A percentile compares a stretch with the other conserved stretches of the same genome.
Conservation (phyloP, 2,113 vertebrate species). For the Tiliqua scincoides region DNA sequence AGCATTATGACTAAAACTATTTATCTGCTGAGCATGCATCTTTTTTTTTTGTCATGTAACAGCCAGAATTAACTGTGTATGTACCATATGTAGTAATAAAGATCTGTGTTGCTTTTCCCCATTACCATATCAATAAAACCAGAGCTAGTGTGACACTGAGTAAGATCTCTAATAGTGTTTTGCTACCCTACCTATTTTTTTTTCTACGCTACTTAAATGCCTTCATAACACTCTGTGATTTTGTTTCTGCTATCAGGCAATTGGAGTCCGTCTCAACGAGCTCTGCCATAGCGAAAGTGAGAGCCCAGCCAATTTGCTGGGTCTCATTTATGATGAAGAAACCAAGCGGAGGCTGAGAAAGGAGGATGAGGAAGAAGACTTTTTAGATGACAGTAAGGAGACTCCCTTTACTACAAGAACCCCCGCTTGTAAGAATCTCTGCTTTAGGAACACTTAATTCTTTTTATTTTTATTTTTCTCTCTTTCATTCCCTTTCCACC, state of each 20-base stretch:
- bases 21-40: too few relatives aligned
- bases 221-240: conserved; percentile 1
- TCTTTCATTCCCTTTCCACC: conserved; percentile 73
- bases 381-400: conserved; percentile 98
- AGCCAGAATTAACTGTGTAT: too few relatives aligned
- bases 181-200: too few relatives aligned
- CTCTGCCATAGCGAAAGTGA: conserved; percentile 95
- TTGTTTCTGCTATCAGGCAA: conserved; percentile 79
- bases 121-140: too few relatives aligned
- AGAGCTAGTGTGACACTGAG: too few relatives aligned
- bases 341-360: conserved; percentile 93
- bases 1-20: too few relatives aligned
- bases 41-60: too few relatives aligned
- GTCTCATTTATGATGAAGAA: conserved; percentile 97
- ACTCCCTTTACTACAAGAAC: conserved; percentile 87
- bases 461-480: conserved; percentile 67
- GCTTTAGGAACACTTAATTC: conserved; percentile 80
- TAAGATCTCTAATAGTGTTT: too few relatives aligned
- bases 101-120: too few relatives aligned
- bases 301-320: conserved; percentile 94
- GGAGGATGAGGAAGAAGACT: conserved; percentile 98
- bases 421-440: conserved; percentile 86
- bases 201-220: too few relatives aligned
- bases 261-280: conserved; percentile 92
- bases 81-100: too few relatives aligned